A percentile compares a stretch with the other conserved stretches of the same genome.
Evolutionary conservation across 2,113 vertebrate genomes (phyloP).

Genomic region (Columbina picui): DNA sequence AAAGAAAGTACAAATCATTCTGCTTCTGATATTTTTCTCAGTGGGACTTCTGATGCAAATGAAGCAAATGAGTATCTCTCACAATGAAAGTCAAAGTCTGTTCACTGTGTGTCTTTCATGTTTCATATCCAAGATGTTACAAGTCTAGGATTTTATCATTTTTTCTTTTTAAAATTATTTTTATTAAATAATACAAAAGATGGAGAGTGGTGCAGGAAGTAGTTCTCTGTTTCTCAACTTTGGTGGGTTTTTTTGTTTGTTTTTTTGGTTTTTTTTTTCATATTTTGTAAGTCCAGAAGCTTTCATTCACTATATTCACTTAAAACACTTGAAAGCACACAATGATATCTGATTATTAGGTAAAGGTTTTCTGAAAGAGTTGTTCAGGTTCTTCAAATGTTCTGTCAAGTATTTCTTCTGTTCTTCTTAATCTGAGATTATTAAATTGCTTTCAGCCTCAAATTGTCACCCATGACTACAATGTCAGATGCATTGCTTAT

Average conservation of each 20-base stretch:
- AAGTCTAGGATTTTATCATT: no score
- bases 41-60: neutral
- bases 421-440: neutral
- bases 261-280: neutral
- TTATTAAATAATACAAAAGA: no score
- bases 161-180: no score
- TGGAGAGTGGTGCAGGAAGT: no score
- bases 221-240: neutral
- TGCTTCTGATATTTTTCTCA: neutral
- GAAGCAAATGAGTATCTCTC: neutral
- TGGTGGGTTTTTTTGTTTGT: no score
- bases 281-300: neutral
- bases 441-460: neutral
- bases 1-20: neutral
- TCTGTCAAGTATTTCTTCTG: neutral
- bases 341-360: neutral
- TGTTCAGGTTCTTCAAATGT: neutral
- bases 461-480: neutral
- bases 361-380: neutral
- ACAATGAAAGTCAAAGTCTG: neutral
- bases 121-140: no score
- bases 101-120: neutral
- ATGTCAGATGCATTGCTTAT: neutral
- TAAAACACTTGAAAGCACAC: neutral
- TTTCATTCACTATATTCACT: neutral